These are phyloP conservation scores for Engystomops pustulosus DNA, from an alignment of 2,113 vertebrate species.

Conservation along the genomic window DNA sequence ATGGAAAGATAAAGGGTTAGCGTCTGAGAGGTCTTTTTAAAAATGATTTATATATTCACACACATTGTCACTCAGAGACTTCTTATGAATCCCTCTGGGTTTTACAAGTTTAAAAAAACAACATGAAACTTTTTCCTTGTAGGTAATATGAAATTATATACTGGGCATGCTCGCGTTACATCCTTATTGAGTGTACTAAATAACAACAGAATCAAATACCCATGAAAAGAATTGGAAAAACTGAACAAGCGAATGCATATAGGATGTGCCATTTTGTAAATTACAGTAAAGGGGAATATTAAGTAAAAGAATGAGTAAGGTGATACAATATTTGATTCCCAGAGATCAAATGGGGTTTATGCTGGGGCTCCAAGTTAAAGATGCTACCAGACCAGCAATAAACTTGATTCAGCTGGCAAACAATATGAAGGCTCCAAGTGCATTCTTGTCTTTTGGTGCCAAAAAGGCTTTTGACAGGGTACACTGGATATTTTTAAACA, in stretches of 20 bases:
- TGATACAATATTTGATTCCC: too few relatives aligned
- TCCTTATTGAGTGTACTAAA: neutral
- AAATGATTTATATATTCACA: constrained; percentile 53
- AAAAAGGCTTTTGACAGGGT: too few relatives aligned
- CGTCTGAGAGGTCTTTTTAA: constrained; percentile 54
- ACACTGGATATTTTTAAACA: too few relatives aligned
- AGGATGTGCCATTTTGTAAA: too few relatives aligned
- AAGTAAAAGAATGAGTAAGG: too few relatives aligned
- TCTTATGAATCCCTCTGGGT: constrained; percentile 42
- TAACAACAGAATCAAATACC: neutral
- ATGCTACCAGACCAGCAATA: too few relatives aligned
- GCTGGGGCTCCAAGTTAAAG: too few relatives aligned
- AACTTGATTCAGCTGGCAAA: too few relatives aligned
- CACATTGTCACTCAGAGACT: constrained; percentile 47
- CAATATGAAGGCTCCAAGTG: too few relatives aligned
- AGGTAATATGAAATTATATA: constrained; percentile 18
- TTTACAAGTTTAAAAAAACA: constrained; percentile 44
- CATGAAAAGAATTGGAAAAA: neutral
- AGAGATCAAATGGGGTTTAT: too few relatives aligned
- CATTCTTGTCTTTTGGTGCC: too few relatives aligned
- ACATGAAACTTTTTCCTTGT: constrained; percentile 32
- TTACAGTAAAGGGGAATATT: neutral
- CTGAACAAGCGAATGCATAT: too few relatives aligned
- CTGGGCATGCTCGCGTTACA: neutral
- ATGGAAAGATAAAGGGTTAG: constrained; percentile 53